Evolutionary conservation across 2,888 invertebrate species (phyloP).

Genomic region (Drosophila colorata): DNA sequence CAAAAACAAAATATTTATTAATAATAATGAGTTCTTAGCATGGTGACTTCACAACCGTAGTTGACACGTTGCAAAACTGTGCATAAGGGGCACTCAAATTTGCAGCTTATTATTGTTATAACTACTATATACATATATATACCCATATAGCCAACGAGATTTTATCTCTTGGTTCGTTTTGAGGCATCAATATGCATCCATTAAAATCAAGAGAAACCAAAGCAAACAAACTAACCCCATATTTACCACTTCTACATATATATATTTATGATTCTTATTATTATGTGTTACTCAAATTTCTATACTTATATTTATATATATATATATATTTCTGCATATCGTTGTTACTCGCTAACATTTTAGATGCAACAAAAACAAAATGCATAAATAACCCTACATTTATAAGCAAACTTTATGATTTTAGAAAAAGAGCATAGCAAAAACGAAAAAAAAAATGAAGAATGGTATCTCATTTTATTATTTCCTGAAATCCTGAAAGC

Average conservation of each 20-base stretch:
- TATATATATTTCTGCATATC: constrained; percentile 69
- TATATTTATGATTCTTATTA: constrained; percentile 46
- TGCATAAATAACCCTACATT: constrained; percentile 41
- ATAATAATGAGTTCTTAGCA: constrained; percentile 16
- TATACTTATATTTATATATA: constrained; percentile 31
- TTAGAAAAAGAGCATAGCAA: constrained; percentile 22
- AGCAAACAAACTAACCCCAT: constrained; percentile 30
- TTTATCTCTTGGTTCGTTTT: constrained; percentile 6
- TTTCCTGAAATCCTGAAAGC: constrained; percentile 31
- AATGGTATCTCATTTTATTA: constrained; percentile 41
- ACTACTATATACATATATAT: constrained; percentile 5
- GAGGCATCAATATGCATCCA: constrained; percentile 3
- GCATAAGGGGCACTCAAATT: constrained; percentile 12
- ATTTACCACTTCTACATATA: constrained; percentile 35
- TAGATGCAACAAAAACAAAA: constrained; percentile 26
- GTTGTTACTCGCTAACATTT: constrained; percentile 58
- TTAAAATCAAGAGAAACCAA: constrained; percentile 7
- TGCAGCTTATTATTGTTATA: constrained; percentile 34
- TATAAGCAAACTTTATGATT: constrained; percentile 47
- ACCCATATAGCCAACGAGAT: constrained; percentile 22
- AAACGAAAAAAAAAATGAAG: constrained; percentile 19
- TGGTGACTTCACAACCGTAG: constrained; percentile 36
- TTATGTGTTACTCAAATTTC: constrained; percentile 65
- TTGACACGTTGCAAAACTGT: constrained; percentile 13
- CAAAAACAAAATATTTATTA: constrained; percentile 1